Evolutionary conservation across 1,140 invertebrate genomes (phyloP).

Genomic region (Drosophila kepulauana): DNA sequence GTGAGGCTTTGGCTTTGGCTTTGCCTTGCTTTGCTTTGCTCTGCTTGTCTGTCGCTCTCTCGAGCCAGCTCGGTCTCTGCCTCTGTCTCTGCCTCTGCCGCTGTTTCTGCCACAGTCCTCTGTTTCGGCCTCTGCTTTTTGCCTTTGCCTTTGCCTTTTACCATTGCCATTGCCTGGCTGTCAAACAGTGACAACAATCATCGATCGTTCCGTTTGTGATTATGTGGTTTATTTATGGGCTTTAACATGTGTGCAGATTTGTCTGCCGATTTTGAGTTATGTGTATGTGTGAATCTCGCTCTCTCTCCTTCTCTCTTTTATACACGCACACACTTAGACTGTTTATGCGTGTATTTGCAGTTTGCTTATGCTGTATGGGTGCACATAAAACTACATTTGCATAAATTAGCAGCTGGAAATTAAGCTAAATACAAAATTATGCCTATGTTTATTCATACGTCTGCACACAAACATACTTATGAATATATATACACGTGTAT

Average conservation of each 20-base stretch:
- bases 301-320: constrained; percentile 1
- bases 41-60: constrained; percentile 40
- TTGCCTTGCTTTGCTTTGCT: constrained; percentile 31
- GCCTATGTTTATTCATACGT: constrained; percentile 45
- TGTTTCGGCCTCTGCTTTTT: constrained; percentile 17
- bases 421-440: constrained; percentile 72
- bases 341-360: background rate
- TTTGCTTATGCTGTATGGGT: constrained; percentile 34
- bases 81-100: constrained; percentile 12
- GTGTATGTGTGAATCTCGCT: constrained; percentile 37
- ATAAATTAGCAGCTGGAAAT: constrained; percentile 81
- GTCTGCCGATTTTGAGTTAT: constrained; percentile 84
- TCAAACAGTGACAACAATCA: constrained; percentile 85
- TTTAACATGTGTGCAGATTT: constrained; percentile 85
- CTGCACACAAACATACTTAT: constrained; percentile 17
- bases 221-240: constrained; percentile 85
- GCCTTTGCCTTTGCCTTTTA: constrained; percentile 42
- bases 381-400: constrained; percentile 68
- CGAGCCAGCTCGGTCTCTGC: constrained; percentile 8
- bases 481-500: constrained; percentile 29
- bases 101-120: constrained; percentile 4
- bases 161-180: constrained; percentile 67
- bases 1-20: constrained; percentile 36
- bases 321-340: background rate
- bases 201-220: constrained; percentile 85